Evolutionary conservation across 2,888 invertebrate genomes (phyloP).

Genomic region (Zhengitettix transpicula): DNA sequence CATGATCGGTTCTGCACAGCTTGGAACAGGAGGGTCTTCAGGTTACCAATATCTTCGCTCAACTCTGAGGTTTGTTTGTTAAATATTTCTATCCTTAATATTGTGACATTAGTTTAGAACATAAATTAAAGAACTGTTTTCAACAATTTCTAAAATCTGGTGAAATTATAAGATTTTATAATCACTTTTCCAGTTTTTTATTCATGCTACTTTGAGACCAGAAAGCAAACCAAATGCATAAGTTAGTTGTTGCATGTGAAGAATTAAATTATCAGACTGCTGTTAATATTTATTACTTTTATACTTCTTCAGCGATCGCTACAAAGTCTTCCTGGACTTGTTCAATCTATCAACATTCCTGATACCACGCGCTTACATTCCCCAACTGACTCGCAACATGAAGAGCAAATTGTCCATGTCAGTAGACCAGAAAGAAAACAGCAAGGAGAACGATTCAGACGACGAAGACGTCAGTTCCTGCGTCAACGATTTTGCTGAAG

Average conservation of each 20-base stretch:
- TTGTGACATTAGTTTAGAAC: background rate
- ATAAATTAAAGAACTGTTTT: slow-evolving; percentile 1
- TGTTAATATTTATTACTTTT: slow-evolving; percentile 9
- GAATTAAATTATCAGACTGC: slow-evolving; percentile 1
- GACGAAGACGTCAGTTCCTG: background rate
- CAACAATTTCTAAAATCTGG: too few relatives aligned
- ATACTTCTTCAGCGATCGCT: slow-evolving; percentile 76
- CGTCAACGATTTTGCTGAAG: background rate
- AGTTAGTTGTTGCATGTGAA: too few relatives aligned
- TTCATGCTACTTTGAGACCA: slow-evolving; percentile 1
- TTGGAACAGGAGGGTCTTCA: slow-evolving; percentile 95
- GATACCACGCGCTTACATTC: slow-evolving; percentile 80
- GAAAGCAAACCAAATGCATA: too few relatives aligned
- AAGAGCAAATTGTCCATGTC: slow-evolving; percentile 40
- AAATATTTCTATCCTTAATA: too few relatives aligned
- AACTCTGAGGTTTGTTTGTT: slow-evolving; percentile 63
- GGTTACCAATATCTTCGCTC: slow-evolving; percentile 96
- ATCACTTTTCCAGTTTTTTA: too few relatives aligned
- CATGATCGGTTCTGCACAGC: slow-evolving; percentile 92
- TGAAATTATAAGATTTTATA: too few relatives aligned
- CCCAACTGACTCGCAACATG: slow-evolving; percentile 71
- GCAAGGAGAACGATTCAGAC: background rate
- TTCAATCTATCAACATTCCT: slow-evolving; percentile 95
- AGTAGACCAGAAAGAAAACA: background rate
- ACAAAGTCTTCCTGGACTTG: slow-evolving; percentile 93